Percentiles rank a stretch among this genome's conserved stretches.
phyloP scores from a whole-genome alignment of 1,140 invertebrate genomes.

The Polyergus mexicanus region DNA sequence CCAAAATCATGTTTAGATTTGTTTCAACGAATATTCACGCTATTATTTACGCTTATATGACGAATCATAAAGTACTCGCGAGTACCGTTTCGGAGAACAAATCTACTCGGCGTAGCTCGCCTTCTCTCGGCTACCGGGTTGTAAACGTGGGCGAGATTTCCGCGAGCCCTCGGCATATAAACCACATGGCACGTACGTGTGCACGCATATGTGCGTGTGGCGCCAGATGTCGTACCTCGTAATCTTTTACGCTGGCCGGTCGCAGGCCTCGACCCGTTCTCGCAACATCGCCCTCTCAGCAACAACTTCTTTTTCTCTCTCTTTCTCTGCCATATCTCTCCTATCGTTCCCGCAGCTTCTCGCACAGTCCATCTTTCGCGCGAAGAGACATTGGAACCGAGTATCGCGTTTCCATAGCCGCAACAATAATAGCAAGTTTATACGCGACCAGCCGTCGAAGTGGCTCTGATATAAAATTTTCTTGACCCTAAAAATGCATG shows the following conservation, averaged over 20 bases:
- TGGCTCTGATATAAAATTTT: not conserved
- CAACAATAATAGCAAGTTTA: slow-evolving; percentile 71
- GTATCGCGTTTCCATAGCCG: slow-evolving; percentile 73
- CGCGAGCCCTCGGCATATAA: slow-evolving; percentile 46
- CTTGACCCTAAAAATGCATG: not conserved
- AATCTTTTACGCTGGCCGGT: slow-evolving; percentile 71
- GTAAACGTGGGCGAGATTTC: slow-evolving; percentile 25
- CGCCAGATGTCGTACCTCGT: slow-evolving; percentile 78
- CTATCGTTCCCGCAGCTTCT: slow-evolving; percentile 22
- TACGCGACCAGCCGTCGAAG: slow-evolving; percentile 35
- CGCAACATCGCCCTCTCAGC: slow-evolving; percentile 34
- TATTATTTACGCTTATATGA: slow-evolving; percentile 27
- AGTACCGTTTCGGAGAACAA: slow-evolving; percentile 33
- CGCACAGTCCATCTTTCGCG: slow-evolving; percentile 33
- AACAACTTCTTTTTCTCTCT: slow-evolving; percentile 20
- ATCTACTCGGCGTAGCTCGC: not conserved
- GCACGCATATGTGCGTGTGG: slow-evolving; percentile 55
- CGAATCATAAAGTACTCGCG: slow-evolving; percentile 5
- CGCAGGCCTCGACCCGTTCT: slow-evolving; percentile 27
- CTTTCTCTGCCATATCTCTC: not conserved
- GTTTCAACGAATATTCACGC: not conserved
- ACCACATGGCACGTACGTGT: slow-evolving; percentile 35
- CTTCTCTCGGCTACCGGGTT: slow-evolving; percentile 28
- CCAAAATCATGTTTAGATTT: not conserved
- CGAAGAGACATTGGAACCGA: slow-evolving; percentile 67